Base-by-base conservation (phyloP, 2,888 invertebrate species). In the Rotaria sp. region DNA sequence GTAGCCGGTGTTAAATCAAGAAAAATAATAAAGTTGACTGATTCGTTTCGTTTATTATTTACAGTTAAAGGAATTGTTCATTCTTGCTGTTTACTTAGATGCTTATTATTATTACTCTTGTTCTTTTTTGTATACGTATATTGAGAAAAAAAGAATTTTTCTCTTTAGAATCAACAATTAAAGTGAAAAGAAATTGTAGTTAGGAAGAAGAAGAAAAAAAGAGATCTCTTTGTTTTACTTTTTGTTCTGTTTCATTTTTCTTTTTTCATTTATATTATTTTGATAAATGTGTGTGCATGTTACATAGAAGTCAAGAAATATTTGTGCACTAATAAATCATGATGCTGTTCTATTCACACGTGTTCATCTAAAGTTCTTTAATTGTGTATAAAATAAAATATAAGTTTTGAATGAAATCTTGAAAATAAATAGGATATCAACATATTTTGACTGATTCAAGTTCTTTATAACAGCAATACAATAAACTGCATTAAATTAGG, bases 331-430 rank as follows among this genome's bases (percentile, higher is more conserved):
- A 67, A 67, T 67, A 67, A 67, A 67, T 67, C 18, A 35, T 67
- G 35, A 35, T 35, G 21, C 91, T 96, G 97, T 87, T 94, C 96
- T 15, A 67, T 35, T 35, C 30, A 21, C 4, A 38, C 7, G 15
- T 67, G 11, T 24, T 24, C 8, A 52, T 52, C 24, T 24, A 24
- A 24, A 21, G 24, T 7, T 52, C 24, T n/a, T n/a, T n/a, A 24
- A 52, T 52, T 4, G 24, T 24, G 8, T 24, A 52, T 52, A 3
- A 50, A 18, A 50, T 18, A 50, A 50, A 50, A 45, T 45, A 50
- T 18, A 50, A 50, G 15, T 11, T 45, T 45, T 45, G 8, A 45
- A 4, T 45, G 13, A 45, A n/a, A n/a, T n/a, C n/a, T n/a, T n/a
- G n/a, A n/a, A n/a, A n/a, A n/a, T n/a, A n/a, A n/a, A n/a, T n/a